These are phyloP conservation scores for Umimayanthus chanpuru DNA, from an alignment of 92 coral and sea anemone species.

Conservation along the genomic window DNA sequence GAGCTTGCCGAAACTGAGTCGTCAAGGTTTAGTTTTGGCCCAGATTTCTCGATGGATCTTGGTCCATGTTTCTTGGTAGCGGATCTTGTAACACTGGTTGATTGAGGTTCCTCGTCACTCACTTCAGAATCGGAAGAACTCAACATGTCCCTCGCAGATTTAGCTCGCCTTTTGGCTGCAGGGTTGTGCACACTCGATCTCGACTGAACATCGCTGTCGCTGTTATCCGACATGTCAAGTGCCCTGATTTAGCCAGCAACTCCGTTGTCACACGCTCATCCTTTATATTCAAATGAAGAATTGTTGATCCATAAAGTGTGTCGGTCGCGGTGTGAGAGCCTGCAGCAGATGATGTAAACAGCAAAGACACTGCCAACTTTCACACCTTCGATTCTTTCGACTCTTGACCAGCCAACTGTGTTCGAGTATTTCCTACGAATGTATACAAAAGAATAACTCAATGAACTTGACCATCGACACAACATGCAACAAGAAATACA, in stretches of 20 bases:
- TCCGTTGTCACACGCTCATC: neutral
- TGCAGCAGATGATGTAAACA: neutral
- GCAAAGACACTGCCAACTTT: neutral
- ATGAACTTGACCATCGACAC: neutral
- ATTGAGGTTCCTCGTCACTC: neutral
- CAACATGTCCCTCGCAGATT: neutral
- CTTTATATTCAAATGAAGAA: neutral
- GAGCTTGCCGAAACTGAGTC: neutral
- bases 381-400: neutral
- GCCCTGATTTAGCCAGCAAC: neutral
- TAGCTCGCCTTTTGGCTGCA: neutral
- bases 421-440: neutral
- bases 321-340: neutral
- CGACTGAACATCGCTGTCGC: neutral
- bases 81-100: neutral
- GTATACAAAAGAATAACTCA: neutral
- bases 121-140: slow-evolving; percentile 11
- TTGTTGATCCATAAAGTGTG: neutral
- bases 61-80: neutral
- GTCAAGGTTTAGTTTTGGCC: neutral
- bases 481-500: neutral
- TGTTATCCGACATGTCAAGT: neutral
- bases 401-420: neutral
- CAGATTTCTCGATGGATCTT: neutral
- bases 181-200: neutral